phyloP scores from a whole-genome alignment of 2,888 invertebrate genomes.

The Platerodrilus igneus region DNA sequence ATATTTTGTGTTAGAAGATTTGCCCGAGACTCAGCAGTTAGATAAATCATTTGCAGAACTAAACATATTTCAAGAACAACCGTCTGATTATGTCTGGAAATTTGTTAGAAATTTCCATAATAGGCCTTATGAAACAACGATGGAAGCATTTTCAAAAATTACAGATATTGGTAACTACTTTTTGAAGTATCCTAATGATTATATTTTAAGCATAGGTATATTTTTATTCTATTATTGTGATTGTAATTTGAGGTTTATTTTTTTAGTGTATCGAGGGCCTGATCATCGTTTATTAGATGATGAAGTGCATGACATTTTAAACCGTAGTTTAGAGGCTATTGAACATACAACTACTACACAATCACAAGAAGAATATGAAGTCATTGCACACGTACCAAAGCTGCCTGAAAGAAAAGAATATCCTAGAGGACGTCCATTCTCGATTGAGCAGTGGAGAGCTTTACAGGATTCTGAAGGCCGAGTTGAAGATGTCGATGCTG shows the following conservation, averaged over 20 bases:
- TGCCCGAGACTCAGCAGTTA: conserved; percentile 63
- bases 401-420: conserved; percentile 66
- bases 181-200: conserved; percentile 11
- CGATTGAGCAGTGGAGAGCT: conserved; percentile 75
- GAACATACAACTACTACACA: conserved; percentile 50
- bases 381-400: conserved; percentile 61
- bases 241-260: neutral
- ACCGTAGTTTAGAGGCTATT: conserved; percentile 51
- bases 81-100: conserved; percentile 63
- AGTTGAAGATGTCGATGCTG: conserved; percentile 69
- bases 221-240: conserved; percentile 1
- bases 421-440: conserved; percentile 68
- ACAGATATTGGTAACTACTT: conserved; percentile 64
- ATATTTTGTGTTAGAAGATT: conserved; percentile 64
- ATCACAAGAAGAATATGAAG: conserved; percentile 68
- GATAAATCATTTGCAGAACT: conserved; percentile 84
- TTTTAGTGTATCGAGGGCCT: conserved; percentile 59
- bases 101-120: conserved; percentile 57
- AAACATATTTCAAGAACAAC: conserved; percentile 70
- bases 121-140: conserved; percentile 76
- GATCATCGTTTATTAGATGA: conserved; percentile 57
- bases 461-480: conserved; percentile 77
- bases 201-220: conserved; percentile 3
- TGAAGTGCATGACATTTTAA: conserved; percentile 60
- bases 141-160: conserved; percentile 83